Evolutionary conservation across 1,140 invertebrate species (phyloP), one percentile per base, ranked within the genome.

Genomic region (Glossosoma conforme): DNA sequence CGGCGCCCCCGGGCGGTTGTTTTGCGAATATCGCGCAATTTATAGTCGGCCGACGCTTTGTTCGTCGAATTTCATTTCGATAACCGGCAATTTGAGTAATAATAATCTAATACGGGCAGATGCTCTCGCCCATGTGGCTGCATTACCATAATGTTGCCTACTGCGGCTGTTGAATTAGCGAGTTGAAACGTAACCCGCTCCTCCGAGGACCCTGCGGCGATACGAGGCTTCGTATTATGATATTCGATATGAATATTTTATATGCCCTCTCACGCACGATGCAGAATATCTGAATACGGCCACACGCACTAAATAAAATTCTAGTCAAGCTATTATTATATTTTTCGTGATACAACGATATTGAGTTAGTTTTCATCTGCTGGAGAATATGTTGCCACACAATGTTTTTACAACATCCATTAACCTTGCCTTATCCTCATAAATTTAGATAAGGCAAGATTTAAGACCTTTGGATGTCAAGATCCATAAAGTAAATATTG

Each of bases 21-120:
- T 42, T 42, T 40, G 24, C 3, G 47, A 17, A 35, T 42, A 41
- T 41, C 15, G 40, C 30, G 47, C 28, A 35, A 47, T 49, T 49
- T 42, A 42, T 33, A 43, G 47, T 13, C 28, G 11, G 47, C 5
- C 22, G 21, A 14, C 18, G 25, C 35, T 32, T 41, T 49, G 47
- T 35, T 49, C 47, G 38, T 42, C 21, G 20, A 49, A 49, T 49
- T 49, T 49, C 37, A 42, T 49, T 48, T 41, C 25, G 28, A 18
- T 9, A 11, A 33, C 38, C 15, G 47, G 33, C 25, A 21, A 42
- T 49, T 49, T 41, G 24, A 35, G 38, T 25, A 49, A 42, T 41
- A 48, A 42, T 49, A 49, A 49, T 42, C 38, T 2, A 42, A 49
- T 35, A 42, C 17, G 40, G 14, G n/a, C 47, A 49, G 47, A 32